phyloP scores from a whole-genome alignment of 2,888 invertebrate species.

The Melieria picta region DNA sequence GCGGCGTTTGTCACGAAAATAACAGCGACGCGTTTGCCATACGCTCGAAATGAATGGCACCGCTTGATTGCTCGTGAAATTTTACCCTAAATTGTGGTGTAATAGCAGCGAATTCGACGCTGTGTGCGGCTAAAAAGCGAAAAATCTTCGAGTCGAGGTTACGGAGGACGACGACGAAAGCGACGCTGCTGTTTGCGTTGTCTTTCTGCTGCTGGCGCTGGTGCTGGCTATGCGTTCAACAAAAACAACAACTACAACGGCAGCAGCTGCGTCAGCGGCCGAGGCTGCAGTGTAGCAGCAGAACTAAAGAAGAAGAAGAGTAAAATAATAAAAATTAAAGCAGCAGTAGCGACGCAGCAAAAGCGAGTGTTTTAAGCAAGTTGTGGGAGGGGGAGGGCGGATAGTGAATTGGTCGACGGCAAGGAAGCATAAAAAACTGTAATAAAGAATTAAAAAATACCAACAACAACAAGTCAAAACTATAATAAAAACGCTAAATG shows the following conservation, averaged over 20 bases:
- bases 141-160: constrained; percentile 35
- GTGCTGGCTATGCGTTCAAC: too few species aligned
- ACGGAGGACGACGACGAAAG: constrained; percentile 17
- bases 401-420: neutral
- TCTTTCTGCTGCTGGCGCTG: too few species aligned
- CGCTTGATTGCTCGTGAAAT: constrained; percentile 63
- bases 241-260: constrained; percentile 5
- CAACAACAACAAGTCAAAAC: neutral
- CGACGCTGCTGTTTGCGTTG: neutral
- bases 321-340: constrained; percentile 27
- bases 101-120: constrained; percentile 54
- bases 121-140: constrained; percentile 31
- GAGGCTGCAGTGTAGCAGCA: neutral
- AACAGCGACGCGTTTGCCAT: neutral
- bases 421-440: constrained; percentile 3
- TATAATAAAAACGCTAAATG: constrained; percentile 4
- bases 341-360: constrained; percentile 4
- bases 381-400: neutral
- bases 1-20: neutral
- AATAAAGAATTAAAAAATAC: constrained; percentile 25
- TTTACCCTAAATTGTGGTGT: constrained; percentile 63
- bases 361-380: neutral
- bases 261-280: neutral
- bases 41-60: constrained; percentile 35
- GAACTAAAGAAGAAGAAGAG: neutral